Base-by-base conservation (phyloP, 30 jellyfish, hydroid and myxozoan species). In the Haliclystus octoradiatus region DNA sequence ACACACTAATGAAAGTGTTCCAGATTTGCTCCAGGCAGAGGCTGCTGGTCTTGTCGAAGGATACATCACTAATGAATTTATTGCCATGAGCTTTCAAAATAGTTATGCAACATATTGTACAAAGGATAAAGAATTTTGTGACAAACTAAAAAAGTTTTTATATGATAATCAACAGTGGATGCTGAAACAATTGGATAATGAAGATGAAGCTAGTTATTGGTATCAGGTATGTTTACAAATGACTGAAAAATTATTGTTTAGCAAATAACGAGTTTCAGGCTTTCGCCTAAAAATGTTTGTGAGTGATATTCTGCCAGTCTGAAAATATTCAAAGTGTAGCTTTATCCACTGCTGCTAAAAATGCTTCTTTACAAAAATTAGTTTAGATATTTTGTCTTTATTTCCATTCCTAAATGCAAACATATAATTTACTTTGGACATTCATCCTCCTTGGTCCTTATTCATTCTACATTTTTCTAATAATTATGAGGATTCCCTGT, bases 21-120 rank as follows among this genome's bases (percentile, higher is more conserved):
- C 77, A 0, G 97, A 88, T 71, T 33, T 19, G 5, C 76, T 63
- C 73, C 97, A 88, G 57, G 97, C 97, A 19, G 69, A 71, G 31
- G 97, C 97, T 46, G 97, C 97, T n/a, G 97, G 97, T 14, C 80
- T 88, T 86, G 94, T 89, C 5, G 97, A 88, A 50, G 97, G 97
- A 3, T 88, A 49, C 69, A 70, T 88, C 68, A 74, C 94, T 0
- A 77, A 93, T 64, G 94, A 75, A n/a, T 77, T 80, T 0, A 88
- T 88, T 50, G 65, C 74, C 61, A 88, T 88, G 94, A 77, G 72
- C 30, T 80, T 32, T 76, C 70, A 74, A 31, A 80, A 80, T 66
- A 75, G 84, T 14, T 19, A 70, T 29, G 76, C 75, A 14, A 89
- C 70, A 22, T 88, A 79, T 33, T 88, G 97, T 40, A 52, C 71